phyloP scores from a whole-genome alignment of 2,797 vertebrate genomes.

The Notoglanidium macrostoma region DNA sequence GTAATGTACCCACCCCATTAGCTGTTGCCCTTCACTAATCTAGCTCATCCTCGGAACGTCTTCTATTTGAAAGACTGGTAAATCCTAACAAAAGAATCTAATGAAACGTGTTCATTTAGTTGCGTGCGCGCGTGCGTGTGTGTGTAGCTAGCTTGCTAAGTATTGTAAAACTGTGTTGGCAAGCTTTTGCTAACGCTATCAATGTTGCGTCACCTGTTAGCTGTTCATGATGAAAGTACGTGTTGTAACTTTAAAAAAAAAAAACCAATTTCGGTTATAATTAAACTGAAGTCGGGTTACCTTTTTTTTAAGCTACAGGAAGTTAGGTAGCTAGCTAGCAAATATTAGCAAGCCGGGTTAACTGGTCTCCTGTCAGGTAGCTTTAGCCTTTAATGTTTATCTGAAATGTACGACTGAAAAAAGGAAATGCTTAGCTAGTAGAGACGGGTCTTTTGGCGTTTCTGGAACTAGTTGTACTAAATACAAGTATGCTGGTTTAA shows the following conservation, averaged over 20 bases:
- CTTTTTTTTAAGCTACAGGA: neutral
- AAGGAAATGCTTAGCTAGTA: neutral
- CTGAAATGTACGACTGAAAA: neutral
- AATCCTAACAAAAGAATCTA: too few species aligned
- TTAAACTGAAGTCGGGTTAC: neutral
- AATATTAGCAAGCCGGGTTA: neutral
- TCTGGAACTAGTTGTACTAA: neutral
- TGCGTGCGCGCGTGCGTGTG: too few species aligned
- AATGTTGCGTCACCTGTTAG: neutral
- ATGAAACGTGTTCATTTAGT: neutral
- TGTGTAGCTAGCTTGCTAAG: neutral
- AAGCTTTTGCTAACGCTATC: neutral
- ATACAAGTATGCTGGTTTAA: neutral
- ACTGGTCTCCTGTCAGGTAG: neutral
- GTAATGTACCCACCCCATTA: too few species aligned
- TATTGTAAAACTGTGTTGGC: neutral
- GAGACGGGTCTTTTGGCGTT: neutral
- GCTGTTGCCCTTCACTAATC: too few species aligned
- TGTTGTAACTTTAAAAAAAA: neutral
- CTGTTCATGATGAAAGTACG: too few species aligned
- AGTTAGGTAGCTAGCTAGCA: neutral
- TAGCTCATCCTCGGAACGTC: too few species aligned
- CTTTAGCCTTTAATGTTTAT: neutral
- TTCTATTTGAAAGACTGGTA: neutral
- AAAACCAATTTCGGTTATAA: neutral